Percentiles rank a stretch among this genome's conserved stretches.
Conservation (phyloP, 2,113 vertebrate species). For the Pimephales promelas region DNA sequence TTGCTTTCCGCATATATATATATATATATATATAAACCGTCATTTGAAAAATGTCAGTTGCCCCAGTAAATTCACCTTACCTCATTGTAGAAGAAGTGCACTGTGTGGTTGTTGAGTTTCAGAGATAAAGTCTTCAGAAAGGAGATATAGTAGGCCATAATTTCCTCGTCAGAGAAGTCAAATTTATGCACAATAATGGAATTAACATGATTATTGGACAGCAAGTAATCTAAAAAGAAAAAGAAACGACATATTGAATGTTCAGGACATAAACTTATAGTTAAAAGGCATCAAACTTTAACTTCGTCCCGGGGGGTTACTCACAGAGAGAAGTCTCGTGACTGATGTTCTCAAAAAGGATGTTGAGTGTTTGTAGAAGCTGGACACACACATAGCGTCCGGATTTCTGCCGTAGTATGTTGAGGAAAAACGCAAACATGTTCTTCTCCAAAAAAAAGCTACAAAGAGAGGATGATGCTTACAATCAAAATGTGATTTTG, state of each 20-base stretch:
- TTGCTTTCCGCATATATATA: not conserved
- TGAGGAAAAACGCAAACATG: constrained; percentile 98
- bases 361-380: constrained; percentile 96
- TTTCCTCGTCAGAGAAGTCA: constrained; percentile 98
- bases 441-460: constrained; percentile 99
- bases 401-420: constrained; percentile 96
- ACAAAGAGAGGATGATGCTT: constrained; percentile 13
- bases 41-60: not conserved
- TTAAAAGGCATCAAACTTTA: not conserved
- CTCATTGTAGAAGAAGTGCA: constrained; percentile 99
- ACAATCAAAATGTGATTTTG: not conserved
- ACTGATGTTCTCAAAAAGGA: constrained; percentile 98
- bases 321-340: constrained; percentile 98
- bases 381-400: constrained; percentile 98
- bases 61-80: constrained; percentile 73
- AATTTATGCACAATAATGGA: constrained; percentile 99
- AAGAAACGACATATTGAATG: not conserved
- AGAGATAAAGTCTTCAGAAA: constrained; percentile 97
- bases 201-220: constrained; percentile 98
- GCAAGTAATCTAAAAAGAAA: constrained; percentile 84
- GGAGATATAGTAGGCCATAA: constrained; percentile 99
- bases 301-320: constrained; percentile 51
- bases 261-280: not conserved
- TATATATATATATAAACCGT: not conserved
- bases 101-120: constrained; percentile 97